A percentile compares a stretch with the other conserved stretches of the same genome.
Conservation (phyloP, 2,888 invertebrate genomes). For the Dugesia japonica region DNA sequence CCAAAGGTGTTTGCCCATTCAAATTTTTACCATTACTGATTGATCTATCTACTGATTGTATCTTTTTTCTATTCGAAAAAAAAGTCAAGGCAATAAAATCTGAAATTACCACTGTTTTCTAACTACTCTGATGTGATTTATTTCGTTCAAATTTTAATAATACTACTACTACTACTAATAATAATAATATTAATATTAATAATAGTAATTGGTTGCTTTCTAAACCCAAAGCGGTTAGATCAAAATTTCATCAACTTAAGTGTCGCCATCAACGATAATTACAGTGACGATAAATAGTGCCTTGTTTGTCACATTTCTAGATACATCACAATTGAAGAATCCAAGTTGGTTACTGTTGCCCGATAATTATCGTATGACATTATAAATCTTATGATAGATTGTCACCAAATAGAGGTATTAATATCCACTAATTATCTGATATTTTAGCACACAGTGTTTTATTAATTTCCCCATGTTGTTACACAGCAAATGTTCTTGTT, state of each 20-base stretch:
- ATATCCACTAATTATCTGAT: conserved; percentile 5
- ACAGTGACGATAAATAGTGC: conserved; percentile 20
- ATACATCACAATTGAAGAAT: conserved; percentile 8
- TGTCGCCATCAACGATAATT: conserved; percentile 20
- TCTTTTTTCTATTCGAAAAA: no score
- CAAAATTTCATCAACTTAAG: conserved; percentile 12
- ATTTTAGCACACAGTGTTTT: neutral
- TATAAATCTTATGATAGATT: conserved; percentile 6
- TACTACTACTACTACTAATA: no score
- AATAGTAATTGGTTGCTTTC: neutral
- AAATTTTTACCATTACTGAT: no score
- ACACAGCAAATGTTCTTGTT: neutral
- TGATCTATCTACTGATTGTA: no score
- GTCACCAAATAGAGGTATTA: conserved; percentile 13
- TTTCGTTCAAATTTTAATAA: no score
- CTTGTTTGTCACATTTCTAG: conserved; percentile 16
- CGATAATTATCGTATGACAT: neutral
- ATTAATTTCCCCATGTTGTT: neutral
- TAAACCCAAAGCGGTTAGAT: conserved; percentile 5
- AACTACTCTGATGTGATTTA: no score
- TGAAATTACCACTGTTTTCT: no score
- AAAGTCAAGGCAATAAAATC: no score
- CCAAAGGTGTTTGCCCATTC: no score
- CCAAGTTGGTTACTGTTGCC: neutral
- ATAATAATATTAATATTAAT: neutral